Percentiles rank a stretch among this genome's conserved stretches.
These are phyloP conservation scores for Chrysopilus asiliformis DNA, from an alignment of 2,888 invertebrate genomes.

Conservation along the genomic window DNA sequence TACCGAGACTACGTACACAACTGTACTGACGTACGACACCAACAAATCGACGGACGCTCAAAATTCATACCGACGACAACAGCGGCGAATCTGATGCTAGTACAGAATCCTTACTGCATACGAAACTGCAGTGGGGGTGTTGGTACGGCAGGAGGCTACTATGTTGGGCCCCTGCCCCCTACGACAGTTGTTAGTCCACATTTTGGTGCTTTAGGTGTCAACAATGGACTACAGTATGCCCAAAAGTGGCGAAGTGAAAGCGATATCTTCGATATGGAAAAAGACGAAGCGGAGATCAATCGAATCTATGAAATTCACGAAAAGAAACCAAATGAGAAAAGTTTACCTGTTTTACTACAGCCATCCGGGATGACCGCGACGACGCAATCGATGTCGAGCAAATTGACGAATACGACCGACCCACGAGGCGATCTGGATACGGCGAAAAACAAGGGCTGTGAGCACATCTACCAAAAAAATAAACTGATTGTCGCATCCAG, in stretches of 20 bases:
- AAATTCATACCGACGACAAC: slow-evolving; percentile 3
- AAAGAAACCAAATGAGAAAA: neutral
- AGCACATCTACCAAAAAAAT: slow-evolving; percentile 2
- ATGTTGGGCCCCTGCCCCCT: slow-evolving; percentile 27
- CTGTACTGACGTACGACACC: slow-evolving; percentile 7
- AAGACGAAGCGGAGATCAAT: slow-evolving; percentile 11
- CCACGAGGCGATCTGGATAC: slow-evolving; percentile 1
- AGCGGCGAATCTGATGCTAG: slow-evolving; percentile 1
- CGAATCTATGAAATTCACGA: slow-evolving; percentile 14
- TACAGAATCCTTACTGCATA: slow-evolving; percentile 6
- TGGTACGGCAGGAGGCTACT: slow-evolving; percentile 3
- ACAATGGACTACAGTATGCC: slow-evolving; percentile 24
- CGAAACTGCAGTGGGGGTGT: too few species aligned
- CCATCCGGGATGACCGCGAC: slow-evolving; percentile 1
- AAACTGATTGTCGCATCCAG: slow-evolving; percentile 11
- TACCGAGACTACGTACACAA: slow-evolving; percentile 18
- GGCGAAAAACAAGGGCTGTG: neutral
- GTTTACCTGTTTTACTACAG: slow-evolving; percentile 1
- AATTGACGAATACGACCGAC: slow-evolving; percentile 5
- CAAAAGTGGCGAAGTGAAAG: slow-evolving; percentile 35
- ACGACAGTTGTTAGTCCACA: slow-evolving; percentile 27
- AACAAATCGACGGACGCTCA: slow-evolving; percentile 2
- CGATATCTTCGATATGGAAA: slow-evolving; percentile 25
- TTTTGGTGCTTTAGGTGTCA: too few species aligned
- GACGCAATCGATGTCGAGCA: slow-evolving; percentile 1